phyloP scores from a whole-genome alignment of 2,888 invertebrate genomes.

The Blastobasis lacticolella region DNA sequence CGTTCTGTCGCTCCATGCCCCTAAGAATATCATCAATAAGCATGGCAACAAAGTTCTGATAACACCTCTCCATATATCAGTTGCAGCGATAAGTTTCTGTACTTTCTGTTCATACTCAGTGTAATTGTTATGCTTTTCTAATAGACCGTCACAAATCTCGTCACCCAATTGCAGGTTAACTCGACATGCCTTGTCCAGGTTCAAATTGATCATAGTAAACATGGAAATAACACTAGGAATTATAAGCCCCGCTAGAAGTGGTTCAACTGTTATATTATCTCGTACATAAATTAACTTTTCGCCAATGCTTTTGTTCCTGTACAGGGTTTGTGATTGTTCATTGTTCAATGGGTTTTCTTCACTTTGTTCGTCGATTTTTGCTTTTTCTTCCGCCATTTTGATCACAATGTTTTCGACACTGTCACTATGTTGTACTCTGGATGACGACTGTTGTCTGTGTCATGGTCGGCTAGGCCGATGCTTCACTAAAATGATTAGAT shows the following conservation, averaged over 20 bases:
- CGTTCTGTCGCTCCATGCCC: slow-evolving; percentile 77
- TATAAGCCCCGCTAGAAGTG: slow-evolving; percentile 80
- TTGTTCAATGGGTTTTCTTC: slow-evolving; percentile 59
- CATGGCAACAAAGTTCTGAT: slow-evolving; percentile 73
- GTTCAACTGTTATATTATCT: slow-evolving; percentile 81
- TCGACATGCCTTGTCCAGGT: slow-evolving; percentile 62
- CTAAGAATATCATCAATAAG: slow-evolving; percentile 72
- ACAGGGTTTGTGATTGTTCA: slow-evolving; percentile 25
- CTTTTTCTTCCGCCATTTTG: slow-evolving; percentile 49
- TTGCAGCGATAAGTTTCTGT: slow-evolving; percentile 71
- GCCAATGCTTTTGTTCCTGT: slow-evolving; percentile 41
- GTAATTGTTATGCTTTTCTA: slow-evolving; percentile 51
- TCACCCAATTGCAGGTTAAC: slow-evolving; percentile 50
- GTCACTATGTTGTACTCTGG: slow-evolving; percentile 14
- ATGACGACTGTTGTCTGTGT: slow-evolving; percentile 40
- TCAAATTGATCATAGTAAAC: slow-evolving; percentile 77
- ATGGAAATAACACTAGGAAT: slow-evolving; percentile 79
- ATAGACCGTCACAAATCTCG: slow-evolving; percentile 52
- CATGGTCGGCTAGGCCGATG: slow-evolving; percentile 12
- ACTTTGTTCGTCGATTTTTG: slow-evolving; percentile 28
- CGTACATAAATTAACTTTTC: slow-evolving; percentile 45
- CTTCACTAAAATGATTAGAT: slow-evolving; percentile 27
- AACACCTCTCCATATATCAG: slow-evolving; percentile 72
- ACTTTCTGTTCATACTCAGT: slow-evolving; percentile 77
- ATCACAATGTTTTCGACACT: slow-evolving; percentile 12